Base-by-base conservation (phyloP, 2,797 vertebrate genomes). In the Anas acuta region DNA sequence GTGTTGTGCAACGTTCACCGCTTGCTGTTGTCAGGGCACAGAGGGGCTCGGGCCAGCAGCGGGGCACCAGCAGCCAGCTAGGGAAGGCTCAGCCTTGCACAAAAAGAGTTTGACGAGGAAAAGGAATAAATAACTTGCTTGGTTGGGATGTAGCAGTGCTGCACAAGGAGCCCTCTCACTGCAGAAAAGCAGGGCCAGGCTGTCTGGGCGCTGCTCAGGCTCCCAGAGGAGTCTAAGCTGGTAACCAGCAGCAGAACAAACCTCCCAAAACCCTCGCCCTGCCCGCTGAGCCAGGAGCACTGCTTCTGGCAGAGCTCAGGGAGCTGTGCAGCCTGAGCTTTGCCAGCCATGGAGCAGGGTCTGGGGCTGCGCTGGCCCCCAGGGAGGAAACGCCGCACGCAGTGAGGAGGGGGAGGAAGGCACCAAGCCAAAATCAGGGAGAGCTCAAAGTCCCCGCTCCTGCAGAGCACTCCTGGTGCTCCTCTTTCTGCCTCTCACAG, bases 241-340 rank as follows among this genome's bases (percentile, higher is more conserved):
- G 66, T n/a, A 81, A 54, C 56, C 60, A 81, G 64, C 67, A 88
- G 84, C 72, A 95, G 76, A 93, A 92, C 60, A 92, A 95, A 93
- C 45, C 22, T 61, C 56, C 87, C 57, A 90, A 94, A 93, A 5
- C 26, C 78, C 54, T 56, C 93, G 88, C 95, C 91, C 92, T 84
- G 92, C 41, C 54, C 92, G 64, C 80, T 53, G 71, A 93, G 94
- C 88, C 82, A 90, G 90, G 86, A 67, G 82, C 67, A 87, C 80
- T 13, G 90, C 84, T 98, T 98, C 97, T 97, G 97, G 95, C 62
- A 78, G 28, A 73, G 53, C 93, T 6, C 6, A 72, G 72, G 76
- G 1, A 95, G 39, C 26, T 57, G 71, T 61, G 43, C 80, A 73
- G 60, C 32, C 72, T 26, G 47, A 67, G 78, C 61, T 77, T 71